phyloP scores from a whole-genome alignment of 1,140 invertebrate genomes.

The Drosophila navojoa region DNA sequence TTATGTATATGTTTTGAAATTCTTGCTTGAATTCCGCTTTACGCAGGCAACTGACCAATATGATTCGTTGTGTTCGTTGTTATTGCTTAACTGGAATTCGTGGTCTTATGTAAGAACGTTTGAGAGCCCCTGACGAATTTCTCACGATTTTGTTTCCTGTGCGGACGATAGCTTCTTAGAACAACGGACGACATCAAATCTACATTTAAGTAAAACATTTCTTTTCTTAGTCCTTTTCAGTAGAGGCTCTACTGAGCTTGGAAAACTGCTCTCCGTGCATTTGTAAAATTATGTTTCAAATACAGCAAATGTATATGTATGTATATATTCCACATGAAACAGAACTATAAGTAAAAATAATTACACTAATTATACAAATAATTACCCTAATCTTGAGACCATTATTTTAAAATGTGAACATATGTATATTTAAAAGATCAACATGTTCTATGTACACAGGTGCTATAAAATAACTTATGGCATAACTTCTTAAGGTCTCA shows the following conservation, averaged over 20 bases:
- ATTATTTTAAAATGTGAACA: background rate
- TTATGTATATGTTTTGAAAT: background rate
- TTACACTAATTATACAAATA: too few relatives aligned
- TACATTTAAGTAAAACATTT: too few relatives aligned
- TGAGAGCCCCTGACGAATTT: conserved; percentile 18
- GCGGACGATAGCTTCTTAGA: conserved; percentile 2
- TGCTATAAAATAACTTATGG: conserved; percentile 30
- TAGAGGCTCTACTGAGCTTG: too few relatives aligned
- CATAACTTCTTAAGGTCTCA: conserved; percentile 13
- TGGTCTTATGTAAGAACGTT: conserved; percentile 13
- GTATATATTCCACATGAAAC: too few relatives aligned
- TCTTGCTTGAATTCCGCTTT: conserved; percentile 18
- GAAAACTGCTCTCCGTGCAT: too few relatives aligned
- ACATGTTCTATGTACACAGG: conserved; percentile 36
- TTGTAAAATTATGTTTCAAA: too few relatives aligned
- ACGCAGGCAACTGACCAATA: conserved; percentile 31
- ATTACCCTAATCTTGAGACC: background rate
- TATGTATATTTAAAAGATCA: conserved; percentile 19
- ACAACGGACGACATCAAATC: background rate
- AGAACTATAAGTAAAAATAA: too few relatives aligned
- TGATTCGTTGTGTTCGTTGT: background rate
- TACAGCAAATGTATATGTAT: too few relatives aligned
- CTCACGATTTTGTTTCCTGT: conserved; percentile 40
- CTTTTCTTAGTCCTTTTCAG: too few relatives aligned
- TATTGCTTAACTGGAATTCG: conserved; percentile 32